Evolutionary conservation across 2,888 invertebrate species (phyloP), one percentile per base, ranked within the genome.

Genomic region (Conus canariensis): DNA sequence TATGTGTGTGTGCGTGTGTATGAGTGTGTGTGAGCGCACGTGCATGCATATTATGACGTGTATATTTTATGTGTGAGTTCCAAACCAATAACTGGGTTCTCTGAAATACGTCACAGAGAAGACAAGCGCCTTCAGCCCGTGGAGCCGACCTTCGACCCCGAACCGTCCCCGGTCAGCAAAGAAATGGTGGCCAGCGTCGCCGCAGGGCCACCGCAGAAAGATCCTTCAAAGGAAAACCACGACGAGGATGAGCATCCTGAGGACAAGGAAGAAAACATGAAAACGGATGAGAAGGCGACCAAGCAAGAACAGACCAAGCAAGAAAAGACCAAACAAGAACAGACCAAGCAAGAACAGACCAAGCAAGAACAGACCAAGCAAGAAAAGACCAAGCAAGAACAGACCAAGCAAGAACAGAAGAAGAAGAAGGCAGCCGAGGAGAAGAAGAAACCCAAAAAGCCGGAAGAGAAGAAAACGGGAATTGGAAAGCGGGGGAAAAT

Each of bases 81-180:
- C 30, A 30, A 30, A 30, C 30, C 30, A 30, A 30, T 30, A 30
- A 30, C 30, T 30, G 30, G 30, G 30, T 30, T 30, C 30, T 2
- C 30, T 30, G 30, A 30, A 30, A 0, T 30, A 30, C 30, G 30
- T 64, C 16, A 16, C 60, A 64, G 56, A 19, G 56, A 67, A 12
- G 87, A 25, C 56, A 58, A n/a, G n/a, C 87, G 87, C 2, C 87
- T 67, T n/a, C 87, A 87, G 74, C 87, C 87, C 14, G 19, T 87
- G 45, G 87, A 87, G 87, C 7, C 22, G 12, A 74, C 87, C 12
- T 9, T 16, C 30, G 45, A 86, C 60, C 10, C 56, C 1, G 16
- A 87, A 16, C 12, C 22, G 25, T n/a, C 85, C 25, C n/a, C 12
- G 14, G 64, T 64, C 14, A 64, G 16, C 60, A 64, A 16, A 64